These are phyloP conservation scores for Nycteola revayana DNA, from an alignment of 2,888 invertebrate genomes.

Conservation along the genomic window DNA sequence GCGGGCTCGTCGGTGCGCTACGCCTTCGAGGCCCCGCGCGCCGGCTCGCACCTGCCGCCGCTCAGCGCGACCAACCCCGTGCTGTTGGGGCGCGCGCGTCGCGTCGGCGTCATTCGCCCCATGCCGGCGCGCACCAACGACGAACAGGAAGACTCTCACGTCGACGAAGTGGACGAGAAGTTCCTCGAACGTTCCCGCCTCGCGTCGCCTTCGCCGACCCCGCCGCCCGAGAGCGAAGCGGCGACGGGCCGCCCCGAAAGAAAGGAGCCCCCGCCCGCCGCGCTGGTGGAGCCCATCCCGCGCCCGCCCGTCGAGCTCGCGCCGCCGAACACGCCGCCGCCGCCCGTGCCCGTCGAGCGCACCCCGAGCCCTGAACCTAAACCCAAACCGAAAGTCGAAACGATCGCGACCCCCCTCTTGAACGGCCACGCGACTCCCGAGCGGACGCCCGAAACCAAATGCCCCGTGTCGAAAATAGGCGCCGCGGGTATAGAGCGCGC, in stretches of 20 bases:
- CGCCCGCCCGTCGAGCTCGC: slow-evolving; percentile 50
- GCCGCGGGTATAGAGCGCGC: slow-evolving; percentile 61
- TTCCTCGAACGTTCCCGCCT: slow-evolving; percentile 34
- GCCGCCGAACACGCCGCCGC: slow-evolving; percentile 32
- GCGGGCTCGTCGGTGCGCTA: slow-evolving; percentile 86
- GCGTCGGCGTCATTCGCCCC: slow-evolving; percentile 82
- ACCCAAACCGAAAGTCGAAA: slow-evolving; percentile 8
- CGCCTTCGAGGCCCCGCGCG: slow-evolving; percentile 72
- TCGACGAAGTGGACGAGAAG: slow-evolving; percentile 32
- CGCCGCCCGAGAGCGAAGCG: slow-evolving; percentile 59
- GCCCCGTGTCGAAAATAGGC: slow-evolving; percentile 44
- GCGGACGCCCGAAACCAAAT: slow-evolving; percentile 21
- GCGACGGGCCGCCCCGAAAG: slow-evolving; percentile 67
- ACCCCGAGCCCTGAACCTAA: slow-evolving; percentile 27
- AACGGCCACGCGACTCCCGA: slow-evolving; percentile 43
- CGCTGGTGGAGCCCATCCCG: slow-evolving; percentile 66
- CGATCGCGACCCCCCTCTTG: slow-evolving; percentile 24
- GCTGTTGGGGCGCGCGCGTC: slow-evolving; percentile 60
- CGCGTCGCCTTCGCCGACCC: slow-evolving; percentile 39
- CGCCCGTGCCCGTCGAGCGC: slow-evolving; percentile 32
- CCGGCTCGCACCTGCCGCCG: slow-evolving; percentile 60
- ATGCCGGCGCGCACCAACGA: slow-evolving; percentile 54
- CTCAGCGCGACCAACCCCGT: slow-evolving; percentile 65
- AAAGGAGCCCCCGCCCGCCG: slow-evolving; percentile 59
- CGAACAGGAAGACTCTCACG: slow-evolving; percentile 27